phyloP scores from a whole-genome alignment of 2,113 vertebrate genomes.

The Anas platyrhynchos region DNA sequence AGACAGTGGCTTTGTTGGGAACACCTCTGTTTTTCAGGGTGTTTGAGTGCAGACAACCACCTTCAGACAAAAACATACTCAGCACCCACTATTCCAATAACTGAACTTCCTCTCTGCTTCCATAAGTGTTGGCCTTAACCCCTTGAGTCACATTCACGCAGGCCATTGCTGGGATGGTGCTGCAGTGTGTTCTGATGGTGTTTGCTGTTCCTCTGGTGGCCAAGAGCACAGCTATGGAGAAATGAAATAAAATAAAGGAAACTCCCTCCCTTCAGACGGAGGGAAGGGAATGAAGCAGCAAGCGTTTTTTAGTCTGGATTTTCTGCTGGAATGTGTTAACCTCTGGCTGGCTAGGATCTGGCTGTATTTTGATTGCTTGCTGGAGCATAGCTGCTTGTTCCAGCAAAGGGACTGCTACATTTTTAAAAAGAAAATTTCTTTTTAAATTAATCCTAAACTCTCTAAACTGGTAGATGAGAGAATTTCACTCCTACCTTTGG shows the following conservation, averaged over 20 bases:
- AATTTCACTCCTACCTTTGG: neutral
- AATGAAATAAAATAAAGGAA: neutral
- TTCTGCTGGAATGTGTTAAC: neutral
- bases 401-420: too few species aligned
- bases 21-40: neutral
- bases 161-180: neutral
- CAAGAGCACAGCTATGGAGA: neutral
- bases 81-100: neutral
- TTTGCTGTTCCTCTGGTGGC: neutral
- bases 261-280: too few species aligned
- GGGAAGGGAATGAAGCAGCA: neutral
- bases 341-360: neutral
- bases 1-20: neutral
- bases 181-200: neutral
- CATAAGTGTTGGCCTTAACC: neutral
- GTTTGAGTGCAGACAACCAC: neutral
- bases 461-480: too few species aligned
- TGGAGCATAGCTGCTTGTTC: neutral
- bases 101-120: neutral
- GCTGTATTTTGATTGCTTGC: neutral
- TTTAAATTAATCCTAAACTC: neutral
- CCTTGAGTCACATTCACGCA: accelerated
- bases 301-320: neutral
- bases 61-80: neutral
- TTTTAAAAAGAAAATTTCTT: too few species aligned